Evolutionary conservation across 2,888 invertebrate genomes (phyloP).

Genomic region (Antheraea assamensis): DNA sequence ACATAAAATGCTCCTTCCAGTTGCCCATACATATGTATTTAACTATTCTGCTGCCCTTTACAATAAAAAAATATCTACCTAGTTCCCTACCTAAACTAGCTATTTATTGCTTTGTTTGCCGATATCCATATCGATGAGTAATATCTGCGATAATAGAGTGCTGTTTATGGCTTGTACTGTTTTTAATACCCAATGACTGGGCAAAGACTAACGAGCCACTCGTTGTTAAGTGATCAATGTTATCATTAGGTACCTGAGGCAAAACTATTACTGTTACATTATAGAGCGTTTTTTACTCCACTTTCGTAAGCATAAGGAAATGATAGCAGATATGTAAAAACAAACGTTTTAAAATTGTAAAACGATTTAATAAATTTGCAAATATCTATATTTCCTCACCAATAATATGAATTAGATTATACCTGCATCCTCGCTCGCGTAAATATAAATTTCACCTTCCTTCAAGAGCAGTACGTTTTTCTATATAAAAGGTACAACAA

Average conservation of each 20-base stretch:
- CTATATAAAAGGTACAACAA: too few species aligned
- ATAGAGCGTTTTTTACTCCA: background rate
- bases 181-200: background rate
- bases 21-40: too few species aligned
- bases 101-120: background rate
- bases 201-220: slow-evolving; percentile 8
- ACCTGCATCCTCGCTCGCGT: too few species aligned
- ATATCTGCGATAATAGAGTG: background rate
- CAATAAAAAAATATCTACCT: background rate
- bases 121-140: background rate
- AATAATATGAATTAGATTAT: too few species aligned
- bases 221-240: slow-evolving; percentile 15
- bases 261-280: background rate
- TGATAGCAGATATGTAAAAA: too few species aligned
- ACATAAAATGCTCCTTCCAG: too few species aligned
- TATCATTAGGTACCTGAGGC: slow-evolving; percentile 1
- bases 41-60: too few species aligned
- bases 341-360: background rate
- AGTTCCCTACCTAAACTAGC: background rate
- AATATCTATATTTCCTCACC: too few species aligned
- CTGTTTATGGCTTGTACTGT: background rate
- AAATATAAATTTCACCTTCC: too few species aligned
- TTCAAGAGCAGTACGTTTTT: too few species aligned
- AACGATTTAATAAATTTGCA: background rate
- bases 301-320: background rate